Evolutionary conservation across 1,140 invertebrate species (phyloP).

Genomic region (Drosophila malerkotliana): DNA sequence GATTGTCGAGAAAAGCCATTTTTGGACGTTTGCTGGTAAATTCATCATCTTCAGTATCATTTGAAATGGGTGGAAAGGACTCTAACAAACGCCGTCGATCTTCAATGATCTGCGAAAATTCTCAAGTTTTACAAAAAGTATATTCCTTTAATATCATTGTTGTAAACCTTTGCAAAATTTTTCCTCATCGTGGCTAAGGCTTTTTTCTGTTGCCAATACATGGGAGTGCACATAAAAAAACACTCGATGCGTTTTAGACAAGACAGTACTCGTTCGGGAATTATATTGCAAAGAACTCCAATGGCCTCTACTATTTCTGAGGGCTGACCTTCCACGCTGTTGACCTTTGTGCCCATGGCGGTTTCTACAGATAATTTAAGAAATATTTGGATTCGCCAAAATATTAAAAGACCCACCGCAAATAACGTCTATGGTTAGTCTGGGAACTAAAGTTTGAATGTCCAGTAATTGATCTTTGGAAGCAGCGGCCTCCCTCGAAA

Average conservation of each 20-base stretch:
- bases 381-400: background rate
- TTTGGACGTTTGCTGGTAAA: background rate
- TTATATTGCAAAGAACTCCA: slow-evolving; percentile 1
- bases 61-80: background rate
- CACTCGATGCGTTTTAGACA: background rate
- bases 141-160: background rate
- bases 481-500: background rate
- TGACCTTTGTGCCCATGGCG: background rate
- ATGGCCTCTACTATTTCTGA: background rate
- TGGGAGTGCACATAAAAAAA: background rate
- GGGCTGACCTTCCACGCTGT: background rate
- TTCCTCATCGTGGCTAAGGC: background rate
- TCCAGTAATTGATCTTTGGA: background rate
- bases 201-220: slow-evolving; percentile 1
- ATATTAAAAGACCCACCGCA: background rate
- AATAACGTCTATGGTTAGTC: background rate
- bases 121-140: background rate
- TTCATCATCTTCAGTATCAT: background rate
- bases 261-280: background rate
- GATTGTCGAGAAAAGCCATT: slow-evolving; percentile 2
- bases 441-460: background rate
- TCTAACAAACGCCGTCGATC: background rate
- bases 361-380: background rate
- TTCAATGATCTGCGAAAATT: background rate
- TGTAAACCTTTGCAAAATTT: background rate